Percentiles rank a stretch among this genome's conserved stretches.
phyloP scores from a whole-genome alignment of 1,140 invertebrate genomes.

The Bombus cullumanus region DNA sequence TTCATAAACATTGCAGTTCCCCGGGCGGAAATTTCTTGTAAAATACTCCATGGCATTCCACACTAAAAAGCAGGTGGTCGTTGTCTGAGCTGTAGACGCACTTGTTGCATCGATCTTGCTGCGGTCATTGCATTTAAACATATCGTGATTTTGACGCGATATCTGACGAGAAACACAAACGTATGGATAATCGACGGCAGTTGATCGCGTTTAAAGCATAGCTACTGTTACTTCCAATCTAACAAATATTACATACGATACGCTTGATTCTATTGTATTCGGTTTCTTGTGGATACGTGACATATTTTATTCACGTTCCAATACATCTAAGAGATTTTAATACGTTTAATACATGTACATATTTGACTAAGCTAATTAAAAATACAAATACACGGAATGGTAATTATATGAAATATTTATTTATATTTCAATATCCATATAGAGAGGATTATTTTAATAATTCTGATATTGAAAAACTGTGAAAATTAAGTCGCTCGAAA shows the following conservation, averaged over 20 bases:
- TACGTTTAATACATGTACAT: background rate
- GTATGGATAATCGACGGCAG: background rate
- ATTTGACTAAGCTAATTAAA: background rate
- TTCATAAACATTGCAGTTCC: background rate
- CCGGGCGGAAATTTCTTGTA: background rate
- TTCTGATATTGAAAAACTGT: too few species aligned
- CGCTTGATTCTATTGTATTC: background rate
- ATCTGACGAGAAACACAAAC: background rate
- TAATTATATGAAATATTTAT: background rate
- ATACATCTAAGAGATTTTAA: too few species aligned
- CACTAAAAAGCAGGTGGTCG: background rate
- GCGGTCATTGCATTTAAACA: constrained; percentile 30
- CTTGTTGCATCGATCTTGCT: constrained; percentile 59
- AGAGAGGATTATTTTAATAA: background rate
- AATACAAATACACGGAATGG: background rate
- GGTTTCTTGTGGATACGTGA: too few species aligned
- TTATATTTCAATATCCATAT: background rate
- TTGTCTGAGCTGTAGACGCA: constrained; percentile 37
- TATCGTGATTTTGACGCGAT: constrained; percentile 23
- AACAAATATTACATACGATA: background rate
- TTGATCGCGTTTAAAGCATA: background rate
- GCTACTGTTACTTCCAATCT: background rate
- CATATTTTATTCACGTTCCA: background rate
- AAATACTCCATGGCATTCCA: background rate
- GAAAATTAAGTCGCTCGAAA: too few species aligned